Base-by-base conservation (phyloP, 2,113 vertebrate species). In the Erinaceus europaeus region DNA sequence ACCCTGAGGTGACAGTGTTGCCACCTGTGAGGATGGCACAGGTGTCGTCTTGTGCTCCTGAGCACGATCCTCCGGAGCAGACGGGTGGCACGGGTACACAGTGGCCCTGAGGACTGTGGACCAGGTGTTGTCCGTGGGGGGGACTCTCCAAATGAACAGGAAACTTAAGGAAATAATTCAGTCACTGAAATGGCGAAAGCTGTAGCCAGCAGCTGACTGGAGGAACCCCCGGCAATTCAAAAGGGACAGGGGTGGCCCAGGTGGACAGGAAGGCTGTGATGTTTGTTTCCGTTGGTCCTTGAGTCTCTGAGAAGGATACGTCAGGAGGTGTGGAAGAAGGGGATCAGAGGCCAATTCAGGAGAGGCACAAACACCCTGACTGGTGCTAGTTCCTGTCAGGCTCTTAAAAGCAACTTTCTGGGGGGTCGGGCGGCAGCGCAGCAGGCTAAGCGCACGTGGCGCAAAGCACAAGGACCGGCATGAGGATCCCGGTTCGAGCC, bases 51-150 rank as follows among this genome's bases (percentile, higher is more conserved):
- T n/a, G n/a, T n/a, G n/a, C n/a, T n/a, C n/a, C n/a, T n/a, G n/a
- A n/a, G n/a, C n/a, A n/a, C n/a, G n/a, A n/a, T n/a, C n/a, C n/a
- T n/a, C n/a, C n/a, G n/a, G n/a, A n/a, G n/a, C n/a, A n/a, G n/a
- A n/a, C n/a, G n/a, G n/a, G n/a, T n/a, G n/a, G 75, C 32, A 65
- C 75, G 27, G 38, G 55, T 65, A 84, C 50, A 62, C 36, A 82
- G 83, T 62, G 75, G 86, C 69, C 80, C 25, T 62, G 9, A 84
- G 55, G 91, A 88, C 93, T 92, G 90, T 21, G 84, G 36, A 82
- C 18, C 42, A 44, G 34, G 94, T n/a, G 82, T 68, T 71, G 91
- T 68, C 34, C 80, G 53, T 32, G 84, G 77, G 48, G 59, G 61
- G 90, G 85, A 32, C 64, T 92, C 86, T 90, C 67, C 67, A 73